Base-by-base conservation (phyloP, 2,888 invertebrate species). In the Dynastes maya region DNA sequence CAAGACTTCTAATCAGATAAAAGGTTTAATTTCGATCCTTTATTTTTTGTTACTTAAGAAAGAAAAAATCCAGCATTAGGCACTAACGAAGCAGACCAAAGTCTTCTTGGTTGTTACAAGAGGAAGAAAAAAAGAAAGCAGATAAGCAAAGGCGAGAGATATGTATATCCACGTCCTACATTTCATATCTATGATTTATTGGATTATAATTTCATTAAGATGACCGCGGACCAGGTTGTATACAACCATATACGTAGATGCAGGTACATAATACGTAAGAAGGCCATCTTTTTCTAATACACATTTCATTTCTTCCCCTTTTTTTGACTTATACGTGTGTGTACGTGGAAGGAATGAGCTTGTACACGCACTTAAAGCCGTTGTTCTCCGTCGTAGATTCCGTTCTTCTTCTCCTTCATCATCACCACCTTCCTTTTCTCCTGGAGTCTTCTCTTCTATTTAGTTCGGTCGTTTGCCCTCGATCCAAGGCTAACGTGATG, bases 401-500 rank as follows among this genome's bases (percentile, higher is more conserved):
- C 16, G n/a, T 37, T 65, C 32, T 13, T 32, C 40, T 40, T 11
- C 32, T 40, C 45, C 65, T 67, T 67, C 65, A n/a, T 67, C 65
- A 1, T 61, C 29, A 29, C 61, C 27, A 22, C 11, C 8, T 8
- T 61, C 5, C n/a, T 37, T 37, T 9, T 16, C 40, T 29, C 51
- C 70, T 40, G 37, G 71, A 71, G 58, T 71, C 78, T 65, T 80
- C 79, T 80, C 79, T 78, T 78, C 75, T 81, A 82, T 83, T 80
- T 83, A 82, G 83, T 82, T 81, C 82, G 83, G 83, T 82, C 83
- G 22, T 82, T 83, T 82, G 83, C 80, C 83, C 82, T 82, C 81
- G 80, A 80, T 82, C 82, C 83, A 83, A 83, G 83, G 83, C 80
- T 82, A 83, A 83, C 83, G 79, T 81, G 82, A 82, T 83, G 71